Percentiles rank a stretch among this genome's conserved stretches.
These are phyloP conservation scores for Polyergus mexicanus DNA, from an alignment of 1,140 invertebrate genomes.

Conservation along the genomic window DNA sequence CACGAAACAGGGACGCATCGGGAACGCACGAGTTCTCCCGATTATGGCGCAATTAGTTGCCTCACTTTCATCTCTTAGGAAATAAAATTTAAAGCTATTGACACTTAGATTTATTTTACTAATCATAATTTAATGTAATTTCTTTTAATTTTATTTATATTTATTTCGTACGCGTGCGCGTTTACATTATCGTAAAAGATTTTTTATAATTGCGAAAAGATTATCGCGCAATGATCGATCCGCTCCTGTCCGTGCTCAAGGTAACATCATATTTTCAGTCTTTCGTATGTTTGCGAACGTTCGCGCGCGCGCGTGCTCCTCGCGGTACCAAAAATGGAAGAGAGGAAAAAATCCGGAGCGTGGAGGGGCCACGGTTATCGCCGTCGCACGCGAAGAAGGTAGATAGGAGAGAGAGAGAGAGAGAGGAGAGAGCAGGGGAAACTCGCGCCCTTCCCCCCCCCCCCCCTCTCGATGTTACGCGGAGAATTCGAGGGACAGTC, in stretches of 20 bases:
- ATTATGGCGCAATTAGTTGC: conserved; percentile 25
- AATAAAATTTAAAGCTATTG: background rate
- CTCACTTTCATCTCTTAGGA: background rate
- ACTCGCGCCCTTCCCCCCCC: too few relatives aligned
- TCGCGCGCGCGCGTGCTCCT: background rate
- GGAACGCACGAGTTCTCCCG: background rate
- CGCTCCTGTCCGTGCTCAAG: background rate
- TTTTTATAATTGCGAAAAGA: background rate
- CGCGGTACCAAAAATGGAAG: conserved; percentile 68
- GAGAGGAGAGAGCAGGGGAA: conserved; percentile 10
- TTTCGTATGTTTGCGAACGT: conserved; percentile 51
- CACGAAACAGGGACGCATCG: conserved; percentile 43
- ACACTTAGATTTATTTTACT: conserved; percentile 18
- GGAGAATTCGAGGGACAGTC: conserved; percentile 79
- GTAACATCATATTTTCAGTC: conserved; percentile 48
- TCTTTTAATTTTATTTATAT: background rate
- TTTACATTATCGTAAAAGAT: background rate
- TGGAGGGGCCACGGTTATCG: background rate
- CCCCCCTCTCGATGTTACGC: conserved; percentile 78
- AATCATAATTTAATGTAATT: background rate
- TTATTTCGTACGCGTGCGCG: background rate
- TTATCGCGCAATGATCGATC: background rate
- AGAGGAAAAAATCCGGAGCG: conserved; percentile 52
- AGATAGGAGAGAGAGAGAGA: too few relatives aligned
- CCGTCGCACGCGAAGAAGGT: background rate